These are phyloP conservation scores for Chiroxiphia lanceolata DNA, from an alignment of 2,797 vertebrate genomes.

Conservation along the genomic window DNA sequence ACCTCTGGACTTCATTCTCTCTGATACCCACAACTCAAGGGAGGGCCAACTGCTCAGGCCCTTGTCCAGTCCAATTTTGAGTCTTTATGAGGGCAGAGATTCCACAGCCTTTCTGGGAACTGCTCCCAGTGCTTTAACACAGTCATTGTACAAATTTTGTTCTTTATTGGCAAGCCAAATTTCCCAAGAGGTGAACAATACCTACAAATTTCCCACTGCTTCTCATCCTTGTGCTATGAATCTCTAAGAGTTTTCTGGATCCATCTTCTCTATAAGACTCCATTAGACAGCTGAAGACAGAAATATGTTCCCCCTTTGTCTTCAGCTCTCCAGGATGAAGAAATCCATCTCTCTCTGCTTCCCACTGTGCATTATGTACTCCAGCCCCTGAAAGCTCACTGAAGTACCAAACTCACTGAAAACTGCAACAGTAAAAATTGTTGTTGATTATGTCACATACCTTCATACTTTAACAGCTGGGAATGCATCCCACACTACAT, in stretches of 20 bases:
- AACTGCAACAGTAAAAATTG: not conserved
- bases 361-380: not conserved
- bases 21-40: not conserved
- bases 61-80: not conserved
- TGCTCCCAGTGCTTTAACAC: not conserved
- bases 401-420: not conserved
- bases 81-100: not conserved
- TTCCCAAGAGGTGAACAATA: not conserved
- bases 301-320: not conserved
- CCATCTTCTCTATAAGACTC: not conserved
- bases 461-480: not conserved
- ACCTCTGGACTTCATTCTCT: not conserved
- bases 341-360: not conserved
- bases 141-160: not conserved
- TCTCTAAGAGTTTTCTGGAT: not conserved
- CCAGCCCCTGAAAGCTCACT: not conserved
- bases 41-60: not conserved
- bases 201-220: not conserved
- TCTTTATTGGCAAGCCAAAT: not conserved
- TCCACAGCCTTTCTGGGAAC: conserved; percentile 12
- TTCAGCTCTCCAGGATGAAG: not conserved
- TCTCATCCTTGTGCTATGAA: not conserved
- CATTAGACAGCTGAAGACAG: conserved; percentile 14
- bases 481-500: not conserved
- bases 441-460: not conserved